Conservation (phyloP, 2,888 invertebrate species). For the Thalpophila matura region DNA sequence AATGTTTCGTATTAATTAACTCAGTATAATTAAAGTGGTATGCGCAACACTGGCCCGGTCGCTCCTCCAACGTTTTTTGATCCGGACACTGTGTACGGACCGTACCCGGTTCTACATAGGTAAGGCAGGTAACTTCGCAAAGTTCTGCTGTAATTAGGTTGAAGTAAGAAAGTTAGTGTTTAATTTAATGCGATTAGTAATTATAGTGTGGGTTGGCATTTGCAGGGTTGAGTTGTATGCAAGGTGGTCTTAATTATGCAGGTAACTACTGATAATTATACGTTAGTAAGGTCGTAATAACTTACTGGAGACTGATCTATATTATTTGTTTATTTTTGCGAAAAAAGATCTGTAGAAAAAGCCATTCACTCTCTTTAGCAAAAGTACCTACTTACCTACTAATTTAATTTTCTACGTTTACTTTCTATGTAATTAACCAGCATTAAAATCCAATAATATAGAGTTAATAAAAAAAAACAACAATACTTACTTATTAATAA, state of each 20-base stretch:
- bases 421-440: background rate
- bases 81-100: conserved; percentile 59
- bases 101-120: conserved; percentile 47
- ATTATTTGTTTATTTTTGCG: too few species aligned
- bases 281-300: background rate
- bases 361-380: too few species aligned
- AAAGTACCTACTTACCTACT: too few species aligned
- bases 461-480: background rate
- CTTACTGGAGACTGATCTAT: background rate
- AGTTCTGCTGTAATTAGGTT: conserved; percentile 53
- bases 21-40: conserved; percentile 87
- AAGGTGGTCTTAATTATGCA: background rate
- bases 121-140: conserved; percentile 56
- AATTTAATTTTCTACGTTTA: too few species aligned
- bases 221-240: conserved; percentile 27
- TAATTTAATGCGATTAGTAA: conserved; percentile 50
- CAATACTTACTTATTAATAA: background rate
- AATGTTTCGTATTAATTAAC: conserved; percentile 87
- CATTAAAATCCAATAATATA: background rate
- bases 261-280: background rate
- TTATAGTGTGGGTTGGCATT: conserved; percentile 21
- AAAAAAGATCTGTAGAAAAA: too few species aligned
- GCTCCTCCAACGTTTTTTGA: conserved; percentile 70
- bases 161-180: conserved; percentile 50
- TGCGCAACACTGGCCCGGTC: conserved; percentile 76